Evolutionary conservation across 2,888 invertebrate genomes (phyloP).

Genomic region (Theodoxus fluviatilis): DNA sequence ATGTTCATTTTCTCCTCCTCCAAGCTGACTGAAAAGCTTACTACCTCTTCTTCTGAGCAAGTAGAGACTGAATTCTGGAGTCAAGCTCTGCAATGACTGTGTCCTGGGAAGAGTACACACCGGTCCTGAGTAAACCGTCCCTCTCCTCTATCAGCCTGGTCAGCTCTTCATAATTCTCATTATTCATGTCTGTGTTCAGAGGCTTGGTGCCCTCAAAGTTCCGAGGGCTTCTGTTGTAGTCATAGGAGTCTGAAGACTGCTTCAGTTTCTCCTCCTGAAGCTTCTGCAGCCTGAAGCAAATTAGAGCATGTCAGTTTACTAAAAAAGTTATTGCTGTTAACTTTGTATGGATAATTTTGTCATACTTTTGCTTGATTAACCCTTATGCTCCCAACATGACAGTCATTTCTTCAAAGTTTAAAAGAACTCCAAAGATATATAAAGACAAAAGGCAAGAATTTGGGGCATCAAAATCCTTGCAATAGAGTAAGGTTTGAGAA

Average conservation of each 20-base stretch:
- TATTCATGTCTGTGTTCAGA: slow-evolving; percentile 36
- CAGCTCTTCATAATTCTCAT: slow-evolving; percentile 56
- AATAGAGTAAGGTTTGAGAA: no score
- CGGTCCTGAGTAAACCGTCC: slow-evolving; percentile 64
- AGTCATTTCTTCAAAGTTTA: neutral
- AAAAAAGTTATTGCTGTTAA: no score
- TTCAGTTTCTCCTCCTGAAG: slow-evolving; percentile 50
- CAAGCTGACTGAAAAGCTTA: neutral
- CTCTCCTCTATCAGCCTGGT: slow-evolving; percentile 63
- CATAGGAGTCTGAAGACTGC: slow-evolving; percentile 39
- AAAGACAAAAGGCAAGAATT: neutral
- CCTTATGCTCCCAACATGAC: no score
- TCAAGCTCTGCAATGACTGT: slow-evolving; percentile 66
- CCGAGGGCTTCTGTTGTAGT: slow-evolving; percentile 37
- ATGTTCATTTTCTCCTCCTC: neutral
- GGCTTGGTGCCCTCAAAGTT: slow-evolving; percentile 33
- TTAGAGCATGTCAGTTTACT: neutral
- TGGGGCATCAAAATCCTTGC: neutral
- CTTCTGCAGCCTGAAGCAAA: slow-evolving; percentile 49
- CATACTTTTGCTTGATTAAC: no score
- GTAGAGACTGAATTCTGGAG: slow-evolving; percentile 63
- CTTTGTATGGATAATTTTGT: no score
- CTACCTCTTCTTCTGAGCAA: slow-evolving; percentile 49
- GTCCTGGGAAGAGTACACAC: slow-evolving; percentile 65
- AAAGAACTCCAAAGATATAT: neutral